Percentiles rank a stretch among this genome's conserved stretches.
Conservation (phyloP, 2,113 vertebrate genomes). For the Aptenodytes patagonicus region DNA sequence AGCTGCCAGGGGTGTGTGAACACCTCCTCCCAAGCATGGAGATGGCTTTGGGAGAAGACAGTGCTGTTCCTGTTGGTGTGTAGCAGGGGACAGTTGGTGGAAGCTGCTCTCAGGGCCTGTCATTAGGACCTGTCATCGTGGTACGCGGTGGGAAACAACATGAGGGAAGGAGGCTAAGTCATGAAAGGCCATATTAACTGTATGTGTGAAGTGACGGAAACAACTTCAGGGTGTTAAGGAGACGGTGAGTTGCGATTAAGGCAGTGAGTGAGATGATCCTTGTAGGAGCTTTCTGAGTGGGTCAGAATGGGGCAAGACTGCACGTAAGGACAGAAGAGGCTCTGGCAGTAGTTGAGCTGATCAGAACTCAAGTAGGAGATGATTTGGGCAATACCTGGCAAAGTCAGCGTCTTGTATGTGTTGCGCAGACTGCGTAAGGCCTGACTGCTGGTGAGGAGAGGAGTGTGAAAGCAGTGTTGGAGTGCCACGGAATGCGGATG, state of each 20-base stretch:
- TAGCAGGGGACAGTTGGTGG: too few relatives aligned
- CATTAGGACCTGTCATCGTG: too few relatives aligned
- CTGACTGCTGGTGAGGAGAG: not conserved
- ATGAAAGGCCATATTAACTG: not conserved
- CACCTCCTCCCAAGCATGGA: too few relatives aligned
- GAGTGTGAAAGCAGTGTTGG: not conserved
- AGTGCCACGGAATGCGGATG: too few relatives aligned
- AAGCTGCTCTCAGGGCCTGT: too few relatives aligned
- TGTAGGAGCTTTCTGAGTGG: not conserved
- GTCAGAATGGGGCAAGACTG: not conserved
- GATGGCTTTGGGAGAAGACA: too few relatives aligned
- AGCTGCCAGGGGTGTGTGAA: too few relatives aligned
- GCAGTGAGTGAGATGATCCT: not conserved
- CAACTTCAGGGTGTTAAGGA: not conserved
- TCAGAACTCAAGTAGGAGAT: not conserved
- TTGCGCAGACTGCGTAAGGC: not conserved
- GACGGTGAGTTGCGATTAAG: too few relatives aligned
- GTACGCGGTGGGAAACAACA: too few relatives aligned
- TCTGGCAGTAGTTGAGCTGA: not conserved
- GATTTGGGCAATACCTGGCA: not conserved
- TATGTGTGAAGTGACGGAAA: not conserved
- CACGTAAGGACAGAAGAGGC: not conserved
- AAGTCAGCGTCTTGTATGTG: not conserved
- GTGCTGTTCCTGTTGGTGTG: too few relatives aligned
- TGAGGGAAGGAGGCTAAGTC: not conserved